Percentiles rank a stretch among this genome's conserved stretches.
Evolutionary conservation across 2,113 vertebrate species (phyloP).

Genomic region (Ranitomeya imitator): DNA sequence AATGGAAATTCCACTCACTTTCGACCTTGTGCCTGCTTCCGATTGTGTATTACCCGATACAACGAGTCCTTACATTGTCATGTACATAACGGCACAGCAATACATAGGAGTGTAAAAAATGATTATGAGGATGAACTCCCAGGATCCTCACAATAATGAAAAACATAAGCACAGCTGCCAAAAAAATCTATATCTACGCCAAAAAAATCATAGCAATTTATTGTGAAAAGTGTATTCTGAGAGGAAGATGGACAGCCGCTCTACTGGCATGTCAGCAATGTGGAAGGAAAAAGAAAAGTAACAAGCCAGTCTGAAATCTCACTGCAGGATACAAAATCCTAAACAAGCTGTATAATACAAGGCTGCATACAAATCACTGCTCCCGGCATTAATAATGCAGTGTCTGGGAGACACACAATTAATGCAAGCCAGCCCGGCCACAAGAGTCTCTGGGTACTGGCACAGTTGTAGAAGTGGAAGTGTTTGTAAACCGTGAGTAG

Average conservation of each 20-base stretch:
- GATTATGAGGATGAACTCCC: constrained; percentile 20
- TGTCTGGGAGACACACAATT: neutral
- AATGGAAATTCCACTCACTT: neutral
- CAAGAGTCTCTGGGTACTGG: constrained; percentile 12
- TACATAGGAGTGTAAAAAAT: constrained; percentile 5
- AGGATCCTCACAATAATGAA: constrained; percentile 25
- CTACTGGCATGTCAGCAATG: constrained; percentile 38
- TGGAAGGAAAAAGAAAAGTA: constrained; percentile 14
- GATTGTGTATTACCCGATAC: neutral
- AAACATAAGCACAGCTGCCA: constrained; percentile 30
- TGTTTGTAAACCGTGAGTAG: constrained; percentile 3
- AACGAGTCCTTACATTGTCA: constrained; percentile 18
- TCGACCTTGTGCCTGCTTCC: neutral
- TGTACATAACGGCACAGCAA: neutral
- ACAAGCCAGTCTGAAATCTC: constrained; percentile 37
- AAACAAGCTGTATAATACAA: constrained; percentile 42
- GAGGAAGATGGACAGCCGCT: constrained; percentile 46
- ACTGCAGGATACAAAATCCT: constrained; percentile 42
- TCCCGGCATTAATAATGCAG: constrained; percentile 51
- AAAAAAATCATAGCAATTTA: constrained; percentile 50
- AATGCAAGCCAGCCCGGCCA: constrained; percentile 37
- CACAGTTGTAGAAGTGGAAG: constrained; percentile 13
- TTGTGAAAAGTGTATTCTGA: constrained; percentile 35
- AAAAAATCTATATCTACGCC: constrained; percentile 42
- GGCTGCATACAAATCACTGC: constrained; percentile 33